phyloP scores from a whole-genome alignment of 2,888 invertebrate species.

The Pelosia muscerda region DNA sequence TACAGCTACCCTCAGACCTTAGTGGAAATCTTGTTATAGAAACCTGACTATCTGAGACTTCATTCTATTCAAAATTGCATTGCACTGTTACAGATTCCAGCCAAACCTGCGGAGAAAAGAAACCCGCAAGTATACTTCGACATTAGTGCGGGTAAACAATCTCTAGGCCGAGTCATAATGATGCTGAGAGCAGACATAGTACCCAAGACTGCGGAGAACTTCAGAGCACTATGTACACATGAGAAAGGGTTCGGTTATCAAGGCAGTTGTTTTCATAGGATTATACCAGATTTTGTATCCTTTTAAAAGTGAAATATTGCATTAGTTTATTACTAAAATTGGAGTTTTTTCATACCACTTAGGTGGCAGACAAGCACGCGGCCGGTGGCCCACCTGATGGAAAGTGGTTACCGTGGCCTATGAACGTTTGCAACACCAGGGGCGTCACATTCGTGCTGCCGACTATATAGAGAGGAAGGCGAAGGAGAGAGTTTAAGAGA shows the following conservation, averaged over 20 bases:
- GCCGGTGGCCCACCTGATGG: too few relatives aligned
- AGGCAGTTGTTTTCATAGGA: constrained; percentile 95
- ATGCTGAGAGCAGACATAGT: constrained; percentile 96
- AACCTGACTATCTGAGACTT: too few relatives aligned
- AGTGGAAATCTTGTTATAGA: too few relatives aligned
- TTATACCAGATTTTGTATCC: constrained; percentile 99
- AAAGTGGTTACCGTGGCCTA: too few relatives aligned
- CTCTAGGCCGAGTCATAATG: constrained; percentile 96
- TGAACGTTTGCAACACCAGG: too few relatives aligned
- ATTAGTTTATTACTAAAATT: too few relatives aligned
- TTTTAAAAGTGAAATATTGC: constrained; percentile 61
- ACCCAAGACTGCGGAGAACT: constrained; percentile 98
- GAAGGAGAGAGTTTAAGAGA: too few relatives aligned
- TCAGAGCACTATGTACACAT: constrained; percentile 96
- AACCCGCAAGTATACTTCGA: constrained; percentile 99
- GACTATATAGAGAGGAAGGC: too few relatives aligned
- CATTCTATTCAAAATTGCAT: background rate
- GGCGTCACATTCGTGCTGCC: too few relatives aligned
- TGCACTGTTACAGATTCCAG: constrained; percentile 60
- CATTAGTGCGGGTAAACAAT: constrained; percentile 95
- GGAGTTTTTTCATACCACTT: too few relatives aligned
- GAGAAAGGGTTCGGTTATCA: constrained; percentile 99
- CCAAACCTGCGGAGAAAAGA: constrained; percentile 77
- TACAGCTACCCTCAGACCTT: too few relatives aligned
- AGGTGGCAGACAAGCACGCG: too few relatives aligned